These are phyloP conservation scores for Upupa epops DNA, from an alignment of 2,113 vertebrate species.

Conservation along the genomic window DNA sequence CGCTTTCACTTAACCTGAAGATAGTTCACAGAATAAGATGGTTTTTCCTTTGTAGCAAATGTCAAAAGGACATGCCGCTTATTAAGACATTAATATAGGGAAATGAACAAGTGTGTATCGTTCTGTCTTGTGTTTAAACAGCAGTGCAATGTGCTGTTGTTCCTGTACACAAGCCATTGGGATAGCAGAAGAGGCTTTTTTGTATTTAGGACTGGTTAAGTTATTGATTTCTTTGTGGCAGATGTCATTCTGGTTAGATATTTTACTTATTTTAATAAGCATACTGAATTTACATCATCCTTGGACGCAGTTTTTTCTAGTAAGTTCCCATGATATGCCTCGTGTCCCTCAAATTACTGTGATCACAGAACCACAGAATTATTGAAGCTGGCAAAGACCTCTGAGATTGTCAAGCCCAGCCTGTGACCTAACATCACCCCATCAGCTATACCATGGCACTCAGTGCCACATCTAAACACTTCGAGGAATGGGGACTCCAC, in stretches of 20 bases:
- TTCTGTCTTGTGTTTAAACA: not conserved
- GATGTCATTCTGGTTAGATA: not conserved
- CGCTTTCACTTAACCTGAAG: not conserved
- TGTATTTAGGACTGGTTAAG: not conserved
- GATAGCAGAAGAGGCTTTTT: not conserved
- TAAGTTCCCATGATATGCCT: not conserved
- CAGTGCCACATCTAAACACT: too few species aligned
- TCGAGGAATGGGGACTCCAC: too few species aligned
- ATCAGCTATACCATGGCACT: too few species aligned
- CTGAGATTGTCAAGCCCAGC: too few species aligned
- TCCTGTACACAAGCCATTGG: not conserved
- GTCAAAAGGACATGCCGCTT: not conserved
- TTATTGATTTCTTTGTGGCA: not conserved
- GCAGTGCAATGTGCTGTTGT: not conserved
- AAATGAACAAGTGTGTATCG: not conserved
- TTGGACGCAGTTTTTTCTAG: not conserved
- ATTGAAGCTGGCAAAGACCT: too few species aligned
- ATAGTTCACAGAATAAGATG: not conserved
- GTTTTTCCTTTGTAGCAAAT: conserved; percentile 2
- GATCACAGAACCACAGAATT: too few species aligned
- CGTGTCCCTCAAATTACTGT: not conserved
- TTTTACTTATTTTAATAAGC: not conserved
- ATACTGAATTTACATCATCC: not conserved
- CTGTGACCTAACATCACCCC: too few species aligned
- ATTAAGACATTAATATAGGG: not conserved